phyloP scores from a whole-genome alignment of 2,113 vertebrate genomes.

The Thamnophis sirtalis region DNA sequence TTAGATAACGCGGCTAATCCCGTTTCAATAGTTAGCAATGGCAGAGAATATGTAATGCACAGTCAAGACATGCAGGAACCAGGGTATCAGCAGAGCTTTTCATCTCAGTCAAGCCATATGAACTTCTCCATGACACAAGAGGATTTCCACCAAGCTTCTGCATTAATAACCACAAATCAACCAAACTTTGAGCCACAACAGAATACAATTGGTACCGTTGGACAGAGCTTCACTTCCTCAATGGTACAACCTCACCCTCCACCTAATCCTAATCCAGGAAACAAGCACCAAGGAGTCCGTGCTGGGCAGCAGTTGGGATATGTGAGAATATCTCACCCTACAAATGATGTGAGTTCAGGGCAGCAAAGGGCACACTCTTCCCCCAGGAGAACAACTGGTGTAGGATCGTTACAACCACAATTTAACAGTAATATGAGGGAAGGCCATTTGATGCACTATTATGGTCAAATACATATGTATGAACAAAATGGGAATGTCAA shows the following conservation, averaged over 20 bases:
- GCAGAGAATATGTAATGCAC: conserved; percentile 59
- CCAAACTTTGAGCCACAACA: conserved; percentile 71
- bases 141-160: conserved; percentile 59
- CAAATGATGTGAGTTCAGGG: conserved; percentile 50
- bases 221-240: conserved; percentile 50
- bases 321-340: conserved; percentile 65
- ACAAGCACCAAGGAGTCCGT: conserved; percentile 69
- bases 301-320: conserved; percentile 74
- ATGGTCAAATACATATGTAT: conserved; percentile 89
- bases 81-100: conserved; percentile 69
- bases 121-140: conserved; percentile 63
- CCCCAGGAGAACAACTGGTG: conserved; percentile 71
- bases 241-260: conserved; percentile 86
- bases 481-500: conserved; percentile 73
- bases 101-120: conserved; percentile 68
- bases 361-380: conserved; percentile 73
- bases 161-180: conserved; percentile 68
- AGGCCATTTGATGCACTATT: conserved; percentile 77
- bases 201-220: conserved; percentile 45
- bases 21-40: conserved; percentile 53
- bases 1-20: conserved; percentile 53
- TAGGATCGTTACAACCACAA: conserved; percentile 56
- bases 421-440: conserved; percentile 52
- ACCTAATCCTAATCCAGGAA: conserved; percentile 69
- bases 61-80: conserved; percentile 58